A percentile compares a stretch with the other conserved stretches of the same genome.
phyloP scores from a whole-genome alignment of 2,888 invertebrate species.

The Pediacus dermestoides region DNA sequence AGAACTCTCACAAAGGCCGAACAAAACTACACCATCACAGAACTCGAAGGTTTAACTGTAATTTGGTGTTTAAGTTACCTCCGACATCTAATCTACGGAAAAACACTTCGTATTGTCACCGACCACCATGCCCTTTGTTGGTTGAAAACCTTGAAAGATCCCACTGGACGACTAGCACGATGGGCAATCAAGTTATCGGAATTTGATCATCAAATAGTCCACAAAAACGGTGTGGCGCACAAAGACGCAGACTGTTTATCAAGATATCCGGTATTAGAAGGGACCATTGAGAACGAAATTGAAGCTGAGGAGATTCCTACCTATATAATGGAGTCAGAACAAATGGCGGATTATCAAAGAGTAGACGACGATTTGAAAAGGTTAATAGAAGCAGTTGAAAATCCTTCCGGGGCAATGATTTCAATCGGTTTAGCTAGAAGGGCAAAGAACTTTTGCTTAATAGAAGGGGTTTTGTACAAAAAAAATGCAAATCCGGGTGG shows the following conservation, averaged over 20 bases:
- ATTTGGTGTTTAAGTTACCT: constrained; percentile 12
- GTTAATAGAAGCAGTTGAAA: constrained; percentile 17
- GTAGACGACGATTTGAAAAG: constrained; percentile 12
- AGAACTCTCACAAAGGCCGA: constrained; percentile 18
- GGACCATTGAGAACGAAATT: constrained; percentile 10
- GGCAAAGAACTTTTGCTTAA: constrained; percentile 21
- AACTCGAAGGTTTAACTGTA: constrained; percentile 13
- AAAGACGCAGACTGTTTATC: constrained; percentile 18
- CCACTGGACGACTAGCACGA: constrained; percentile 15
- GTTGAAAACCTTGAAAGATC: constrained; percentile 13
- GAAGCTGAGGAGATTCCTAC: constrained; percentile 18
- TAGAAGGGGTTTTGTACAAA: constrained; percentile 21
- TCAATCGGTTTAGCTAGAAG: constrained; percentile 18
- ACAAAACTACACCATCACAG: constrained; percentile 17
- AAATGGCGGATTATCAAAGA: constrained; percentile 19
- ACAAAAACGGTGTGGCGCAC: constrained; percentile 14
- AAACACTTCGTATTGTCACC: constrained; percentile 8
- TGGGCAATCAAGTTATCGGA: constrained; percentile 11
- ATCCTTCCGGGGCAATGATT: constrained; percentile 11
- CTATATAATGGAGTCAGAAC: constrained; percentile 13
- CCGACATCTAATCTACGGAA: constrained; percentile 8
- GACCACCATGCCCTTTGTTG: constrained; percentile 17
- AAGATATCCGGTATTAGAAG: constrained; percentile 13
- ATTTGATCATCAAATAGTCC: constrained; percentile 13
- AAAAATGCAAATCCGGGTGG: constrained; percentile 13